Base-by-base conservation (phyloP, 2,888 invertebrate genomes). In the Scrobipalpa costella region DNA sequence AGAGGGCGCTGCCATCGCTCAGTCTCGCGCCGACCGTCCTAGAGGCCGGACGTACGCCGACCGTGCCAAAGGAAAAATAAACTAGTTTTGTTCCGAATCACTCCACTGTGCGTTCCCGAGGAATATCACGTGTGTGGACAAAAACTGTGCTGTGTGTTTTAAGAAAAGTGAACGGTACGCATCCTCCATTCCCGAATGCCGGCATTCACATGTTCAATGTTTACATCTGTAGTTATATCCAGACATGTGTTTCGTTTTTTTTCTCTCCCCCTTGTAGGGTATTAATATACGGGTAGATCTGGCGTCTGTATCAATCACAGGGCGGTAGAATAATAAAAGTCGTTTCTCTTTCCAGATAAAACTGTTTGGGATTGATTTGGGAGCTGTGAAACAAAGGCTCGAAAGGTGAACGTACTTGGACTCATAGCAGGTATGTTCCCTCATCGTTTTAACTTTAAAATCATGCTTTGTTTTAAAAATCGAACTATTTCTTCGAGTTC, bases 301-400 rank as follows among this genome's bases (percentile, higher is more conserved):
- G 73, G 77, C 74, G 79, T 65, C 68, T 61, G 68, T 81, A 83
- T 85, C 83, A 85, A 77, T 84, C 84, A 85, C 81, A 77, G 75
- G 76, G 81, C 83, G 81, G 81, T 81, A 83, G 81, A 80, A 80
- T 84, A 88, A 84, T 88, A 87, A 87, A 79, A 84, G 85, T 78
- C 85, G 84, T 86, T 89, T 90, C 88, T 90, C 87, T 91, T 90
- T 90, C 82, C 90, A 90, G 90, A 90, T 90, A 85, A 86, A 86
- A 60, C 84, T 83, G 83, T 84, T 84, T 64, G 84, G 83, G 83
- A 85, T 88, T 88, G 88, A 86, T 86, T 86, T 80, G 84, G 83
- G 84, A 86, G 85, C 86, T 86, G 81, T 82, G 80, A 85, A 88
- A 89, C 90, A 88, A 89, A 90, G 88, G 84, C 85, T 85, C 79